Base-by-base conservation (phyloP, 2,113 vertebrate genomes). In the Azemiops feae region DNA sequence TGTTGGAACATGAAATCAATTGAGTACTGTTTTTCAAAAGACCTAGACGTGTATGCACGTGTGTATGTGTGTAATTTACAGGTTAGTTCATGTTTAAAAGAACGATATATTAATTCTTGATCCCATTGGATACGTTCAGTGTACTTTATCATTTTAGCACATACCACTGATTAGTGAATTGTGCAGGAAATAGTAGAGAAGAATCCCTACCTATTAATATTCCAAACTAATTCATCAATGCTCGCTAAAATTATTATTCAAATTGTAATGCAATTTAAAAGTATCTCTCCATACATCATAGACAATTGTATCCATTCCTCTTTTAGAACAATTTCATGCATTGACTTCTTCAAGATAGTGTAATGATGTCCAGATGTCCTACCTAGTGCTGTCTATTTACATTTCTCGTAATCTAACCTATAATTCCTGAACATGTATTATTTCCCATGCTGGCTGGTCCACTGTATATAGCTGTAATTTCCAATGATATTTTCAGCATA, bases 21-120 rank as follows among this genome's bases (percentile, higher is more conserved):
- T 98, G 97, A 94, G 97, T 97, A 96, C 94, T 90, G 94, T 95
- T 93, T 96, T 96, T 3, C 53, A 87, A 94, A 93, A 96, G 96
- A 94, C 93, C 96, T 96, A 74, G 94, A 95, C 96, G 97, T 95
- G 89, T 39, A 16, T 16, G 5, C 64, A n/a, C 0, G 0, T n/a
- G 30, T 34, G 2, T 34, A 34, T 74, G 64, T 39, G 18, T 81
- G 18, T 22, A 39, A 81, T 81, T 81, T 81, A 81, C 34, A 7
- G 7, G 5, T 81, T 81, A 39, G 69, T 81, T 39, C n/a, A 81
- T 39, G 34, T 39, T 96, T 96, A 96, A 97, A 97, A 94, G 5
- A 93, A 27, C 96, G 2, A 74, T 39, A 39, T 81, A 47, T 64
- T 91, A 91, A 91, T 94, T 96, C 7, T 94, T 96, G 94, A 91